These are phyloP conservation scores for Ormyrus thymus DNA, from an alignment of 2,888 invertebrate genomes.

Conservation along the genomic window DNA sequence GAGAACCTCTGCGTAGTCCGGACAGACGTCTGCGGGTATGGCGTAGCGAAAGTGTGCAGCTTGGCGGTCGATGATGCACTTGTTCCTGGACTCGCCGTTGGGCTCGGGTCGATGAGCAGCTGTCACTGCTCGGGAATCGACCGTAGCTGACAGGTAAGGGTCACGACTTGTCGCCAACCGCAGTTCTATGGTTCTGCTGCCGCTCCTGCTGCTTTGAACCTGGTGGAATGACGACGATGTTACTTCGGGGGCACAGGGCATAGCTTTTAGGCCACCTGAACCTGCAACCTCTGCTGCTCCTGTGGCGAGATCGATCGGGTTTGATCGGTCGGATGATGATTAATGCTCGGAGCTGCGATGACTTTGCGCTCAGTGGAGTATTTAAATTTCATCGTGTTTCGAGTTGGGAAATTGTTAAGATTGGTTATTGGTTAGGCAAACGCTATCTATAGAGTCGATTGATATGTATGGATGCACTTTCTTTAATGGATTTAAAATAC, in stretches of 20 bases:
- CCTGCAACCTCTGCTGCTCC: slow-evolving; percentile 2
- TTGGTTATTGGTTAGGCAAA: background rate
- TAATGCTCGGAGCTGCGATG: background rate
- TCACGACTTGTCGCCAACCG: background rate
- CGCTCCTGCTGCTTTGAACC: slow-evolving; percentile 44
- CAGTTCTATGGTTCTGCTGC: slow-evolving; percentile 34
- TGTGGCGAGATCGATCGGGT: slow-evolving; percentile 22
- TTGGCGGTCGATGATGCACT: background rate
- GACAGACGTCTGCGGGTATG: background rate
- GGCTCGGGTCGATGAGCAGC: background rate
- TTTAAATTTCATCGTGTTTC: slow-evolving; percentile 36
- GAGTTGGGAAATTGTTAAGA: background rate
- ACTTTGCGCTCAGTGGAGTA: background rate
- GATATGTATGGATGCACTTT: too few species aligned
- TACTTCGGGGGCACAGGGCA: slow-evolving; percentile 57
- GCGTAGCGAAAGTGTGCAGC: background rate
- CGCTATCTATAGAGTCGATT: too few species aligned
- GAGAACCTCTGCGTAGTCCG: background rate
- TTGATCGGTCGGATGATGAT: background rate
- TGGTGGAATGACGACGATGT: slow-evolving; percentile 1
- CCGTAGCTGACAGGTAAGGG: slow-evolving; percentile 57
- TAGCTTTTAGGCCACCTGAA: slow-evolving; percentile 54
- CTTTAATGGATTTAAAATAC: too few species aligned
- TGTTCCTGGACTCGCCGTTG: background rate
- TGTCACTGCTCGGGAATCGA: slow-evolving; percentile 57